Conservation (phyloP, 2,113 vertebrate species). For the Coreoperca whiteheadi region DNA sequence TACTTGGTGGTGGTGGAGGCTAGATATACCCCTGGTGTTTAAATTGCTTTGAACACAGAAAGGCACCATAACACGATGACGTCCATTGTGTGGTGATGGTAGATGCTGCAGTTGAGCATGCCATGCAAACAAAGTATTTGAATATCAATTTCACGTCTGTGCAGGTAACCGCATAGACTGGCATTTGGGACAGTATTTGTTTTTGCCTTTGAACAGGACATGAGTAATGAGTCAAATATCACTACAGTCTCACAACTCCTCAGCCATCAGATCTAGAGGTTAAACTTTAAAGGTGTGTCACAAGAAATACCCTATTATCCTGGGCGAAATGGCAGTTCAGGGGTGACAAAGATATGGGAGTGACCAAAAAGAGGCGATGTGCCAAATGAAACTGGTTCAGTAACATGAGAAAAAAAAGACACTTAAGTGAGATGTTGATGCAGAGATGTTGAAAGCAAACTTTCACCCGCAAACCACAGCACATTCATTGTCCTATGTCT, state of each 20-base stretch:
- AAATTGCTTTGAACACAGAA: conserved; percentile 23
- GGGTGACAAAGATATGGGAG: background rate
- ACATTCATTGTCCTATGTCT: background rate
- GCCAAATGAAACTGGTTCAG: conserved; percentile 20
- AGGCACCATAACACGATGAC: conserved; percentile 23
- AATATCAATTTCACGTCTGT: conserved; percentile 32
- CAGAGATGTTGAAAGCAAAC: conserved; percentile 26
- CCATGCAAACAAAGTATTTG: conserved; percentile 66
- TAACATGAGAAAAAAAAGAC: conserved; percentile 17
- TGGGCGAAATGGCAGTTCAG: background rate
- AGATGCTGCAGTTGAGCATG: background rate
- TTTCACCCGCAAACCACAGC: conserved; percentile 10
- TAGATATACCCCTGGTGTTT: conserved; percentile 5
- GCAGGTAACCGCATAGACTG: background rate
- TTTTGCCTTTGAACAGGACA: conserved; percentile 4
- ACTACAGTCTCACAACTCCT: background rate
- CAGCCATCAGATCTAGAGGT: background rate
- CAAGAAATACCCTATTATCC: background rate
- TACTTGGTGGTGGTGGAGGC: background rate
- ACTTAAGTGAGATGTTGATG: conserved; percentile 15
- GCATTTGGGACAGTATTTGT: conserved; percentile 8
- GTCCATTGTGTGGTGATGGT: conserved; percentile 5
- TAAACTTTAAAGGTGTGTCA: background rate
- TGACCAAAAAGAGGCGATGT: background rate
- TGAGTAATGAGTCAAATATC: background rate